A percentile compares a stretch with the other conserved stretches of the same genome.
Conservation (phyloP, 2,797 vertebrate species). For the Scolopax rusticola region DNA sequence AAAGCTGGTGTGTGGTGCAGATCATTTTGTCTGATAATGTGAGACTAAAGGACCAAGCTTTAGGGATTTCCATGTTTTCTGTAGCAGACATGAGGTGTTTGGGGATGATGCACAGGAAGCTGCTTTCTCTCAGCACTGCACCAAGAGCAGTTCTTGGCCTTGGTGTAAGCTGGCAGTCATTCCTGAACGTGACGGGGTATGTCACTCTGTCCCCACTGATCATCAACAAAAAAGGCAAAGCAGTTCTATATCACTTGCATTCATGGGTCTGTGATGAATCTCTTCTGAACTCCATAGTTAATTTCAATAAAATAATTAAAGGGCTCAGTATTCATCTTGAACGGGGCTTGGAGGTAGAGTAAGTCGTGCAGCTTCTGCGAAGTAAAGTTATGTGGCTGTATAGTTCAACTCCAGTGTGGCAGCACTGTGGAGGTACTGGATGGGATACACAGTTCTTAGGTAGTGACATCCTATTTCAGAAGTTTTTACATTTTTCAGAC, state of each 20-base stretch:
- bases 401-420: not conserved
- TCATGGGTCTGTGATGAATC: not conserved
- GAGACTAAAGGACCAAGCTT: not conserved
- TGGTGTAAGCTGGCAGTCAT: not conserved
- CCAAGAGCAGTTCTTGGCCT: not conserved
- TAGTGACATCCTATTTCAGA: not conserved
- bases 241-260: not conserved
- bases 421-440: not conserved
- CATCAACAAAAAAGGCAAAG: not conserved
- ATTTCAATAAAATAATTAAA: not conserved
- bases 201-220: not conserved
- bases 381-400: fast-evolving
- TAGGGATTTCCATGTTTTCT: not conserved
- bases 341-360: not conserved
- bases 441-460: not conserved
- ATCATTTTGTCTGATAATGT: not conserved
- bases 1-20: not conserved
- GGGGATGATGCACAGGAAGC: not conserved
- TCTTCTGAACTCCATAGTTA: fast-evolving
- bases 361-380: not conserved
- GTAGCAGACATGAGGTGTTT: not conserved
- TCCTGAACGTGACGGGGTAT: not conserved
- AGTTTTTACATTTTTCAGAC: not conserved
- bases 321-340: not conserved
- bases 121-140: not conserved